A percentile compares a stretch with the other conserved stretches of the same genome.
phyloP scores from a whole-genome alignment of 2,888 invertebrate species.

The Bedellia somnulentella region DNA sequence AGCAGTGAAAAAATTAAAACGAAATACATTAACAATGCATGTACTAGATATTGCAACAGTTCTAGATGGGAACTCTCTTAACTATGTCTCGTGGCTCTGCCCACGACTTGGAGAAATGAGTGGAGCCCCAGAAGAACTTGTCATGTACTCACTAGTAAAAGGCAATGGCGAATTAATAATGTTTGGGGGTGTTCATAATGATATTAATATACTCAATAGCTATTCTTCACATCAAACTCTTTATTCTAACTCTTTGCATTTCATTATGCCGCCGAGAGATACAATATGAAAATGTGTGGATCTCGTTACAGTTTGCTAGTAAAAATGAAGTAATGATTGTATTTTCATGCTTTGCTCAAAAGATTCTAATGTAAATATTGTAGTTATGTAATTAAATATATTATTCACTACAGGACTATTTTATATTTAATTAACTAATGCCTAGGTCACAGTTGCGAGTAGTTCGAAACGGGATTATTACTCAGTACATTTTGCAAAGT shows the following conservation, averaged over 20 bases:
- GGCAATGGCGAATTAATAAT: constrained; percentile 92
- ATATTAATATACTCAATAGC: constrained; percentile 63
- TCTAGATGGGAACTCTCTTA: constrained; percentile 64
- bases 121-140: constrained; percentile 84
- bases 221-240: constrained; percentile 59
- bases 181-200: constrained; percentile 94
- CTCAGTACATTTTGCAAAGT: too few species aligned
- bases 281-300: constrained; percentile 51
- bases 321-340: too few species aligned
- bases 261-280: constrained; percentile 72
- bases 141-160: constrained; percentile 85
- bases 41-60: constrained; percentile 81
- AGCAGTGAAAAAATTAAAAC: constrained; percentile 58
- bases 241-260: constrained; percentile 78
- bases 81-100: constrained; percentile 69
- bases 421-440: too few species aligned
- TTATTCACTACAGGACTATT: too few species aligned
- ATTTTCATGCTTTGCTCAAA: too few species aligned
- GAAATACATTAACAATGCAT: constrained; percentile 79
- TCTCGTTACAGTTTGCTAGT: not conserved
- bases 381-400: too few species aligned
- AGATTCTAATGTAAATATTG: too few species aligned
- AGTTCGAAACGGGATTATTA: too few species aligned
- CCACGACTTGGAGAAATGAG: constrained; percentile 67
- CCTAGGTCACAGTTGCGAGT: too few species aligned